These are phyloP conservation scores for Irena cyanogastra DNA, from an alignment of 2,113 vertebrate species.

Conservation along the genomic window DNA sequence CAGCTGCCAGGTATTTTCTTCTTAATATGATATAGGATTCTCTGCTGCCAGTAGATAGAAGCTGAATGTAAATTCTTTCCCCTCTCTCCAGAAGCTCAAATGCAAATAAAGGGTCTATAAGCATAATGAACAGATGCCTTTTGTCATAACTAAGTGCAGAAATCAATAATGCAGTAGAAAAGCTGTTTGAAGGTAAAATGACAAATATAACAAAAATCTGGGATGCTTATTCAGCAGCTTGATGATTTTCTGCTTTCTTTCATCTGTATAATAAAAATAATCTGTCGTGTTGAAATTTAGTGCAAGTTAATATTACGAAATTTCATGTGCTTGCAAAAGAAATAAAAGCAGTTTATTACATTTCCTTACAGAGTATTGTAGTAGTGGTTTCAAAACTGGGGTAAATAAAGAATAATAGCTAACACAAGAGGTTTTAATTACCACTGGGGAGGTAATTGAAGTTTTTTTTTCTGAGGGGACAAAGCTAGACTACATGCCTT, in stretches of 20 bases:
- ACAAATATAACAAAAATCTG: neutral
- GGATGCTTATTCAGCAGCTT: neutral
- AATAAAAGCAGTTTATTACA: neutral
- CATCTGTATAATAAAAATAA: neutral
- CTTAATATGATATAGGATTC: neutral
- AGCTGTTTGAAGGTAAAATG: neutral
- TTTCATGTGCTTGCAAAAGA: neutral
- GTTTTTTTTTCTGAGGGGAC: neutral
- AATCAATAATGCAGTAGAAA: neutral
- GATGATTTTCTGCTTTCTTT: neutral
- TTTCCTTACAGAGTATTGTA: neutral
- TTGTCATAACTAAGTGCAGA: neutral
- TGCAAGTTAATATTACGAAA: neutral
- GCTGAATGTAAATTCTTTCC: neutral
- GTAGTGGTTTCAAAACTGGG: neutral
- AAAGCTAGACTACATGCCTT: neutral
- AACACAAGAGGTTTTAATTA: neutral
- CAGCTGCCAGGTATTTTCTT: conserved; percentile 27
- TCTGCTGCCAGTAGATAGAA: neutral
- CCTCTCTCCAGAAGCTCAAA: neutral
- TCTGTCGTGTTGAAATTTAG: neutral
- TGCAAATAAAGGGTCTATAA: neutral
- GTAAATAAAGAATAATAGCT: neutral
- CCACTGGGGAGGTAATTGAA: neutral
- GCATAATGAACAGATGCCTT: neutral